Base-by-base conservation (phyloP, 1,140 invertebrate genomes). In the Micrasema minimum region DNA sequence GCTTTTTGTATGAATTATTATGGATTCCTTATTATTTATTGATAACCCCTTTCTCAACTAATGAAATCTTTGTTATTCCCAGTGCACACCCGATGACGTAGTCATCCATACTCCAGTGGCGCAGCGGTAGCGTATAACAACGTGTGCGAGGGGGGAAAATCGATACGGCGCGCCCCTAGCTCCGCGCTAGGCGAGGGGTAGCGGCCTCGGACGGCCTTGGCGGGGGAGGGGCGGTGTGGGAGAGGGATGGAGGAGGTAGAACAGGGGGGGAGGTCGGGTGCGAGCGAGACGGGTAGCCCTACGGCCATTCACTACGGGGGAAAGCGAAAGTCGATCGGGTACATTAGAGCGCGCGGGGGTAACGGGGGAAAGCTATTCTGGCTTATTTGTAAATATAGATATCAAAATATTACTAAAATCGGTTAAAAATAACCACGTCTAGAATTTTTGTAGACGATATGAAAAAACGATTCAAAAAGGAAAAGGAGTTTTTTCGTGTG, bases 271-370 rank as follows among this genome's bases (percentile, higher is more conserved):
- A 12, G 20, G 20, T 3, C 0, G 51, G 23, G 22, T 9, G 26
- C 11, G 55, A 20, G 14, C 51, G 62, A 43, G 18, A 18, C 2
- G n/a, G 66, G 46, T 69, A 48, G 65, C 66, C 71, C 50, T 48
- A 45, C 66, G 66, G 41, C 71, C 71, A 72, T 72, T 72, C 71
- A 72, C 53, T 20, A 41, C 55, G 37, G 66, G 35, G 55, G 61
- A 73, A 73, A 73, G 66, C 72, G 72, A 73, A 69, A 73, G 72
- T 73, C 72, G 71, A 68, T 67, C 53, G 41, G 50, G 20, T 16
- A 7, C 26, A 31, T 12, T 37, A 9, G 26, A 41, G 35, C 14
- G 57, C 12, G 66, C 71, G 46, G 45, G 16, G 51, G 37, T 43
- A 14, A 11, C 3, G 22, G n/a, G 35, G 26, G 57, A 22, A 2